phyloP scores from a whole-genome alignment of 2,797 vertebrate genomes.

The Pangasius mekongensis region DNA sequence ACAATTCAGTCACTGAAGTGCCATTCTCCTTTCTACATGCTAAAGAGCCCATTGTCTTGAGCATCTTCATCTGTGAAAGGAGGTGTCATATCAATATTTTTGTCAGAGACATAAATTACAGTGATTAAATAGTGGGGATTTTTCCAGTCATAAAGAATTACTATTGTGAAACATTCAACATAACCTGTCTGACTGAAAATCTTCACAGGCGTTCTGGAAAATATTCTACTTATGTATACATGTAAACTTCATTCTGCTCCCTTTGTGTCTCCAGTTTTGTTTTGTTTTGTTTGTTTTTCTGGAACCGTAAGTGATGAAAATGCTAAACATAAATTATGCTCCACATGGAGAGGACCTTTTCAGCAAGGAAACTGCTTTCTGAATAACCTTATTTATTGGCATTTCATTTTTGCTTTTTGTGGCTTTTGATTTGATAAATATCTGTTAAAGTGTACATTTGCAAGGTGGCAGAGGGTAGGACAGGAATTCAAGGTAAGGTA shows the following conservation, averaged over 20 bases:
- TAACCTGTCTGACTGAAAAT: neutral
- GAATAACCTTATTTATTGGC: neutral
- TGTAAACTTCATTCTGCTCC: neutral
- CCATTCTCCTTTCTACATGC: neutral
- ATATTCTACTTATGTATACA: conserved; percentile 20
- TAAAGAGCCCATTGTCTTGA: neutral
- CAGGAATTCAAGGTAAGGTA: neutral
- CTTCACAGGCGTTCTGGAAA: neutral
- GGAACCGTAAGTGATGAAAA: neutral
- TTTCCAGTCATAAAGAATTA: neutral
- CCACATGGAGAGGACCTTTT: neutral
- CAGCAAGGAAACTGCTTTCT: conserved; percentile 3
- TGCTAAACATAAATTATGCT: neutral
- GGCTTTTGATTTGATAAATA: neutral
- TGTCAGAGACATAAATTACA: conserved; percentile 1
- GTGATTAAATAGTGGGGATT: neutral
- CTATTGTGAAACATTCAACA: neutral
- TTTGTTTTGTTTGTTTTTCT: neutral
- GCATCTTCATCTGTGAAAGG: neutral
- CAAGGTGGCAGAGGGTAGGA: neutral
- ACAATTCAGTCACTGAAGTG: neutral
- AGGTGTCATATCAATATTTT: neutral
- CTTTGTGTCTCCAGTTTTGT: neutral
- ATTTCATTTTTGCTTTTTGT: conserved; percentile 15
- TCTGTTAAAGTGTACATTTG: neutral